These are phyloP conservation scores for Drosophila oshimai DNA, from an alignment of 1,140 invertebrate species.

Conservation along the genomic window DNA sequence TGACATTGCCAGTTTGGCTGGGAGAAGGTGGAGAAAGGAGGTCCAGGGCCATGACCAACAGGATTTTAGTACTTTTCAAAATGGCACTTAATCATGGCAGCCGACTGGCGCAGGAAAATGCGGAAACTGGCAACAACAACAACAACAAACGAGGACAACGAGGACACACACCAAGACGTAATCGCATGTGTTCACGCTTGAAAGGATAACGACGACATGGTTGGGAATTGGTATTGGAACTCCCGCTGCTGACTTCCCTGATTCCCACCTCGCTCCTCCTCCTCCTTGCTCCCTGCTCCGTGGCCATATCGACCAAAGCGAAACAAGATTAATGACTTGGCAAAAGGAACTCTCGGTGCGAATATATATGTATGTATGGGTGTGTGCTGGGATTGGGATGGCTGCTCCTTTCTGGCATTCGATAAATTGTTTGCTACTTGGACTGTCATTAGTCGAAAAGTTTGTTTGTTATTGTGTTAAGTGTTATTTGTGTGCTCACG, in stretches of 20 bases:
- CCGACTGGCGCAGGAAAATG: slow-evolving; percentile 77
- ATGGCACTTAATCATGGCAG: slow-evolving; percentile 82
- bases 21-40: not conserved
- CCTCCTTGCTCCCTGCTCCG: slow-evolving; percentile 3
- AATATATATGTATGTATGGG: not conserved
- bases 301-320: slow-evolving; percentile 55
- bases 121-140: slow-evolving; percentile 69
- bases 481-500: slow-evolving; percentile 79
- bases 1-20: slow-evolving; percentile 61
- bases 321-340: slow-evolving; percentile 81
- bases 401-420: slow-evolving; percentile 57
- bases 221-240: slow-evolving; percentile 38
- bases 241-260: slow-evolving; percentile 12
- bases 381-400: slow-evolving; percentile 13
- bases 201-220: slow-evolving; percentile 76
- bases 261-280: slow-evolving; percentile 14
- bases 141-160: slow-evolving; percentile 2
- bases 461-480: slow-evolving; percentile 82
- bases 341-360: slow-evolving; percentile 51
- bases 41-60: slow-evolving; percentile 71
- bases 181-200: slow-evolving; percentile 82
- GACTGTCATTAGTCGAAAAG: slow-evolving; percentile 82
- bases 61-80: slow-evolving; percentile 82
- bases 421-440: slow-evolving; percentile 81
- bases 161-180: slow-evolving; percentile 71